These are phyloP conservation scores for Beroe ovata DNA, from an alignment of 37 sponge, comb jelly and placozoan species.

Conservation along the genomic window DNA sequence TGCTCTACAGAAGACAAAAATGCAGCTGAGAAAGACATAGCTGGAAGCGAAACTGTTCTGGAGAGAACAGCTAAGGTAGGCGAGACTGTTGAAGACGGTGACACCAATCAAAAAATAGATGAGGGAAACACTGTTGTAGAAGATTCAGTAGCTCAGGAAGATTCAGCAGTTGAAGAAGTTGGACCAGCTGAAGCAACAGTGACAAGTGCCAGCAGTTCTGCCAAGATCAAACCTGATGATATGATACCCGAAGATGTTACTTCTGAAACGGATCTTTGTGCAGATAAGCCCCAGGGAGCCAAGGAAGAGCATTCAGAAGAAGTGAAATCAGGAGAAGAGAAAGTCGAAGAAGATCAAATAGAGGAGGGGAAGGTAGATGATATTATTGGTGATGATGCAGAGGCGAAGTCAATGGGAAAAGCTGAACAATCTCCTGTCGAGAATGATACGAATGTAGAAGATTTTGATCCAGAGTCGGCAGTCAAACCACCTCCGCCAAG, in stretches of 20 bases:
- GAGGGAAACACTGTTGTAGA: background rate
- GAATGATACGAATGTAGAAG: conserved; percentile 49
- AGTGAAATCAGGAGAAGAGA: background rate
- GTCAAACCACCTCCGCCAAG: background rate
- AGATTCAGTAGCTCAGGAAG: background rate
- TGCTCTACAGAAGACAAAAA: conserved; percentile 18
- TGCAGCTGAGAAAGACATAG: background rate
- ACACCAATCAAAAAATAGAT: background rate
- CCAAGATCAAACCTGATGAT: conserved; percentile 43
- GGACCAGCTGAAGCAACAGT: background rate
- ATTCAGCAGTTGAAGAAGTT: background rate
- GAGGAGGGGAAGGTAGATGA: background rate
- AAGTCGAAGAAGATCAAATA: background rate
- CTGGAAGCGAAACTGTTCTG: background rate
- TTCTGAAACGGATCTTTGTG: background rate
- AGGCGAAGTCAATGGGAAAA: background rate
- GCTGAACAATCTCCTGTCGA: background rate
- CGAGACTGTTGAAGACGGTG: background rate
- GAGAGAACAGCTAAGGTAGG: background rate
- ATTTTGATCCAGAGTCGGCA: conserved; percentile 17
- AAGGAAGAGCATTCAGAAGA: background rate
- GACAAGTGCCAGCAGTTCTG: background rate
- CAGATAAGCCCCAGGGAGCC: background rate
- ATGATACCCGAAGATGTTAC: conserved; percentile 37
- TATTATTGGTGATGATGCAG: background rate